Conservation (phyloP, 1,140 invertebrate species). For the Sitobion miscanthi region DNA sequence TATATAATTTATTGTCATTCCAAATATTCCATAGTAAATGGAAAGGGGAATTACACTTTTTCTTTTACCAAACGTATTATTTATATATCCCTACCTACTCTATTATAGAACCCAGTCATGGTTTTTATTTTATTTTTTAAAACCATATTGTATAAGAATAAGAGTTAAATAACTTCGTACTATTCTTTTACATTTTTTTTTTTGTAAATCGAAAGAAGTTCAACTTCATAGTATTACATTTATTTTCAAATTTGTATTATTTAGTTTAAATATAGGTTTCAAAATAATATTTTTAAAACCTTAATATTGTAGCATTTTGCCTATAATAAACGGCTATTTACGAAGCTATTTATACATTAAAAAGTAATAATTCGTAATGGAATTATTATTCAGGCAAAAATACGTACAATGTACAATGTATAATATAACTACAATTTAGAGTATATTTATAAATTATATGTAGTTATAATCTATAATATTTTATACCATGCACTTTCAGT, state of each 20-base stretch:
- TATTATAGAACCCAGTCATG: background rate
- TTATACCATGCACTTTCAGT: background rate
- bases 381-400: background rate
- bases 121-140: background rate
- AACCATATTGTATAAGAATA: background rate
- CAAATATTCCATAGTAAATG: background rate
- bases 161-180: background rate
- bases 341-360: background rate
- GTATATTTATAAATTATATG: background rate
- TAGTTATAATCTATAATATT: background rate
- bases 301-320: background rate
- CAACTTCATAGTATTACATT: background rate
- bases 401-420: background rate
- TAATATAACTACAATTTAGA: background rate
- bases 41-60: conserved; percentile 24
- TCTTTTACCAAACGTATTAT: background rate
- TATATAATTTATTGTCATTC: conserved; percentile 10
- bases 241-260: background rate
- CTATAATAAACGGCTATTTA: background rate
- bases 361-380: background rate
- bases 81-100: background rate
- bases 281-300: background rate
- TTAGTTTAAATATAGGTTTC: background rate
- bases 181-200: background rate
- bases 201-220: background rate